Percentiles rank a stretch among this genome's conserved stretches.
These are phyloP conservation scores for Turritopsis dohrnii DNA, from an alignment of 30 jellyfish, hydroid and myxozoan species.

Conservation along the genomic window DNA sequence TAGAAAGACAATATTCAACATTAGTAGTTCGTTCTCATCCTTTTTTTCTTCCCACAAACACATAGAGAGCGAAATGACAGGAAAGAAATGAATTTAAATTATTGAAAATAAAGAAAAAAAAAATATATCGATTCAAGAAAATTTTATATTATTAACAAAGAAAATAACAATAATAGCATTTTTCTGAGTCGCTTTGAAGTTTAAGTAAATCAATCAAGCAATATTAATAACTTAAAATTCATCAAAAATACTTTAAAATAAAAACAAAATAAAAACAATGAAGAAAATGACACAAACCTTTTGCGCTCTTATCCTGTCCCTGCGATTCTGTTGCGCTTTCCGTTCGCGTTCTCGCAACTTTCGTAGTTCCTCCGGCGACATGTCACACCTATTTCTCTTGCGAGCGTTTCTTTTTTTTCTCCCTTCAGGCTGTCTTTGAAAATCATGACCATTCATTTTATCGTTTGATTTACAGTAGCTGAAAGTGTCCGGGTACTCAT, in stretches of 20 bases:
- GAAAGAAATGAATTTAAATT: background rate
- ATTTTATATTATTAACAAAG: background rate
- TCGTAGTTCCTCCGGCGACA: conserved; percentile 67
- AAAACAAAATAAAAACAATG: background rate
- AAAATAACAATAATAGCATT: background rate
- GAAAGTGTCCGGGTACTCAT: background rate
- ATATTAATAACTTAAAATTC: background rate
- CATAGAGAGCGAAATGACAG: background rate
- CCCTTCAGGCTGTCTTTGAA: background rate
- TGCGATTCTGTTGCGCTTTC: conserved; percentile 69
- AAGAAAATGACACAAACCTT: conserved; percentile 40
- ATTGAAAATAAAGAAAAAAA: no score
- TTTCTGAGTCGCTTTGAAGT: no score
- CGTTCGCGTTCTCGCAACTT: conserved; percentile 79
- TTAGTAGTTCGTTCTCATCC: background rate
- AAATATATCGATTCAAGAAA: no score
- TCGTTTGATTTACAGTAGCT: background rate
- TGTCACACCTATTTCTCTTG: conserved; percentile 65
- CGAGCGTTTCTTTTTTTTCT: conserved; percentile 25
- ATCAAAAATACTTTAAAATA: background rate
- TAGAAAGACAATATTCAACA: conserved; percentile 5
- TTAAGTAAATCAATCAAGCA: no score
- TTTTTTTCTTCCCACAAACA: background rate
- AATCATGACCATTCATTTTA: background rate
- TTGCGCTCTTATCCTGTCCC: conserved; percentile 47